Conservation (phyloP, 2,113 vertebrate species). For the Engystomops pustulosus region DNA sequence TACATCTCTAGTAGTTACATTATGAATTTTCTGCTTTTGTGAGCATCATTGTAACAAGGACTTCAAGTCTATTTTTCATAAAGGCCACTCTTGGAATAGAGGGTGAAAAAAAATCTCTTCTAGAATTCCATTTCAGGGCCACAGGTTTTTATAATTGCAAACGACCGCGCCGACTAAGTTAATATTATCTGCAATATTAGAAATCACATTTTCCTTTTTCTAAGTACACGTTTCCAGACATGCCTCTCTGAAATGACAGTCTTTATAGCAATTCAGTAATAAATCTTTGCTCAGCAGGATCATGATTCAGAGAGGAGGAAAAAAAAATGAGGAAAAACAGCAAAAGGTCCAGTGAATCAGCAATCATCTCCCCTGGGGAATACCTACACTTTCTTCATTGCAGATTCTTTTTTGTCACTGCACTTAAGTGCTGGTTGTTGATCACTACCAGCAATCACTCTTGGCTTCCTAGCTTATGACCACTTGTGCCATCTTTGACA, state of each 20-base stretch:
- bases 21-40: slow-evolving; percentile 38
- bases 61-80: slow-evolving; percentile 61
- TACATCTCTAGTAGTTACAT: slow-evolving; percentile 51
- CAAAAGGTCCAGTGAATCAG: slow-evolving; percentile 50
- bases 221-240: slow-evolving; percentile 51
- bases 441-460: slow-evolving; percentile 56
- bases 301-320: slow-evolving; percentile 43
- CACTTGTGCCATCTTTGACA: slow-evolving; percentile 52
- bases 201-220: slow-evolving; percentile 52
- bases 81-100: slow-evolving; percentile 59
- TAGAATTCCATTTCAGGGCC: slow-evolving; percentile 17
- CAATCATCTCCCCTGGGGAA: slow-evolving; percentile 56
- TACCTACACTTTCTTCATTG: slow-evolving; percentile 59
- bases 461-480: slow-evolving; percentile 44
- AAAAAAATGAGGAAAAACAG: slow-evolving; percentile 48
- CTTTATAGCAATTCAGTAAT: slow-evolving; percentile 50
- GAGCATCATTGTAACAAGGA: slow-evolving; percentile 22
- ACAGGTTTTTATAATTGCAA: slow-evolving; percentile 36
- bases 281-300: slow-evolving; percentile 60
- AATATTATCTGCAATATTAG: slow-evolving; percentile 57
- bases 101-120: neutral
- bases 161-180: slow-evolving; percentile 41
- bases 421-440: slow-evolving; percentile 54
- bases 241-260: slow-evolving; percentile 52
- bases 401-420: slow-evolving; percentile 52